Evolutionary conservation across 2,888 invertebrate genomes (phyloP).

Genomic region (Drosophila greeni): DNA sequence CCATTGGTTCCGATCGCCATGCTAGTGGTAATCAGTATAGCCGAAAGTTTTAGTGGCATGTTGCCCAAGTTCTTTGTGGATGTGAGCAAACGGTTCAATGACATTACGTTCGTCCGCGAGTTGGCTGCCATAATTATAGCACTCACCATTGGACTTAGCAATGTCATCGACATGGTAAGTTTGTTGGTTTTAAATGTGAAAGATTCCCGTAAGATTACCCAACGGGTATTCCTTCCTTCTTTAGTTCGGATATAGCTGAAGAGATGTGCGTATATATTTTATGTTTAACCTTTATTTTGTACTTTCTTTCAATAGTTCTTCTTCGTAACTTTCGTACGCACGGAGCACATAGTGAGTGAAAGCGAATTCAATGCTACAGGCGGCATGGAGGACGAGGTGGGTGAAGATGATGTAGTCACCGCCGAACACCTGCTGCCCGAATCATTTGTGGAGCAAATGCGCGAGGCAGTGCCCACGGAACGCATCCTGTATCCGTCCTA

Average conservation of each 20-base stretch:
- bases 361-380: conserved; percentile 68
- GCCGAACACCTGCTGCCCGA: conserved; percentile 64
- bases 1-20: conserved; percentile 76
- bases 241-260: not conserved
- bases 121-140: conserved; percentile 81
- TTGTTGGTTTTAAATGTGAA: conserved; percentile 14
- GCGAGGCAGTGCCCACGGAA: conserved; percentile 62
- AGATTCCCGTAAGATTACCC: not conserved
- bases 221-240: not conserved
- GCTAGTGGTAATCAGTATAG: conserved; percentile 77
- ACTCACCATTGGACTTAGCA: conserved; percentile 81
- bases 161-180: conserved; percentile 83
- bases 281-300: not conserved
- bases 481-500: conserved; percentile 83
- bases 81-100: conserved; percentile 81
- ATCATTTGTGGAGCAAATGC: conserved; percentile 63
- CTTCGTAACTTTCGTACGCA: conserved; percentile 63
- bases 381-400: conserved; percentile 44
- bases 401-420: conserved; percentile 49
- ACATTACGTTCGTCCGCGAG: conserved; percentile 81
- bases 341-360: conserved; percentile 71
- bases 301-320: conserved; percentile 51
- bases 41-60: conserved; percentile 78
- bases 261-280: not conserved
- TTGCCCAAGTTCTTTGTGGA: conserved; percentile 80